Base-by-base conservation (phyloP, 2,113 vertebrate genomes). In the Eulemur rufifrons region DNA sequence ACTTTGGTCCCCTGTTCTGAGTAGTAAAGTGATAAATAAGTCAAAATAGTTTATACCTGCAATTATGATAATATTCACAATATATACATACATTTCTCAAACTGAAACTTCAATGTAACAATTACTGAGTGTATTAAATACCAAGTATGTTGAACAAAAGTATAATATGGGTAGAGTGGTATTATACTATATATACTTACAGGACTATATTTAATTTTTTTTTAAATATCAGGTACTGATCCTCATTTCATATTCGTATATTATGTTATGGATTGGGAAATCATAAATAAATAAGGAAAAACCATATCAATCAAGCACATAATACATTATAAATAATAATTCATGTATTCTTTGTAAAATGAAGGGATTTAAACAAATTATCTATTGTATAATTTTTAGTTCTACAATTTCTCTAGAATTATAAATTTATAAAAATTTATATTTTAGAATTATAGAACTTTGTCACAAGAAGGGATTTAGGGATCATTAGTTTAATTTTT, bases 241-340 rank as follows among this genome's bases (percentile, higher is more conserved):
- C 8, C 1, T 6, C 91, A 18, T 54, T 68, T 69, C 56, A 3
- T 45, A 80, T 89, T 76, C 3, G 32, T 29, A 3, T 82, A 42
- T 8, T 45, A 76, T 54, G 2, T 56, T 88, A 88, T 84, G 11
- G 66, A 50, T 74, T 91, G 6, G 13, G 9, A 52, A 88, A 45
- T 39, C 85, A 77, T 83, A 77, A 83, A 87, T 78, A 37, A 87
- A 42, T 85, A 63, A 89, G 73, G 12, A 80, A 80, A 94, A 91
- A 21, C 5, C 61, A 12, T 32, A 73, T 71, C 50, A 74, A 52
- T 95, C 29, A 76, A 45, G 21, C 29, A 76, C 21, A 45, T 61
- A 52, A 12, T 63, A 1, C 63, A 42, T 56, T 8, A 12, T 50
- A 87, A 42, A n/a, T 8, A 80, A 73, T 25, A 93, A 47, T 63